Base-by-base conservation (phyloP, 2,113 vertebrate species). In the Scomber scombrus region DNA sequence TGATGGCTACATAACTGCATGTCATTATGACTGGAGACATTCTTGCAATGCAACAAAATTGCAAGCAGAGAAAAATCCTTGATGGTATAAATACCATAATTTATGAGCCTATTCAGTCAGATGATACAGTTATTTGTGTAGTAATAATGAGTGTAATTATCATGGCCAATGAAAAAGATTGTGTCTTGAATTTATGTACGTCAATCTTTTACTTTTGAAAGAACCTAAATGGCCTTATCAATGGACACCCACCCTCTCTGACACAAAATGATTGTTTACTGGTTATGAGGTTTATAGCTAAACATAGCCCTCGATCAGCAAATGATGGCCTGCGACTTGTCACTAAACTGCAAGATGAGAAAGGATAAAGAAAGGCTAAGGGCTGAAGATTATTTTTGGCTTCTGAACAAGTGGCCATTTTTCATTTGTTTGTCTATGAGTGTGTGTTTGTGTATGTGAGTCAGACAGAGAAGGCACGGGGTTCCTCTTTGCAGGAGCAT, bases 91-190 rank as follows among this genome's bases (percentile, higher is more conserved):
- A 85, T 81, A 71, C 84, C 87, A 88, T 87, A 23, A 87, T 82
- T 87, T 71, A 87, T 78, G 69, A 82, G 71, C 54, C 61, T 50
- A 84, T 84, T 88, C 86, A 82, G 34, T 85, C 71, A 66, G 69
- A 71, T 64, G 68, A 86, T 76, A 57, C 5, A 29, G 58, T 80
- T 84, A 80, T 87, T 85, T 75, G 70, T 80, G 85, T 57, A 26
- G 77, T 62, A 84, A 85, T 91, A 87, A 84, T 80, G 75, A 75
- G 65, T 26, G 62, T 84, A 85, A 89, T 91, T 73, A 86, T 86
- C 69, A 85, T 81, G 80, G 60, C 81, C 84, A 85, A 51, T 85
- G 80, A 76, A 85, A 85, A 57, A 45, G 70, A 87, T 90, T 85
- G 73, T 77, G 87, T 85, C 88, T 77, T 67, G 62, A 78, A 87